A percentile compares a stretch with the other conserved stretches of the same genome.
phyloP scores from a whole-genome alignment of 2,797 vertebrate species.

The Enteromius radiatus region DNA sequence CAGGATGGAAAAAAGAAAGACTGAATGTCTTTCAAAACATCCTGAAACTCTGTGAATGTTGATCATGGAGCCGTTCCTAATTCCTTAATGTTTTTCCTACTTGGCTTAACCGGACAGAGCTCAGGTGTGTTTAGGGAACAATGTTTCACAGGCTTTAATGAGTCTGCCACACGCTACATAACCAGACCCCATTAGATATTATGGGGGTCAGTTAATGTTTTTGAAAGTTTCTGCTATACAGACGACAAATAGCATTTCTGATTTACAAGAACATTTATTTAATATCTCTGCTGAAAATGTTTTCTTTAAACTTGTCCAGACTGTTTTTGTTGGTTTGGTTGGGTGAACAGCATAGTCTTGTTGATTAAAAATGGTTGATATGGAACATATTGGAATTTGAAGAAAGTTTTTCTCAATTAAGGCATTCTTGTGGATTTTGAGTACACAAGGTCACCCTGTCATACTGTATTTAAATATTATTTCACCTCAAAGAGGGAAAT shows the following conservation, averaged over 20 bases:
- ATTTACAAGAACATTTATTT: neutral
- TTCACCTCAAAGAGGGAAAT: conserved; percentile 61
- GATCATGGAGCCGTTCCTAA: conserved; percentile 26
- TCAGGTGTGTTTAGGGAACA: neutral
- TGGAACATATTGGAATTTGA: neutral
- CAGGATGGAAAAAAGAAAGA: conserved; percentile 12
- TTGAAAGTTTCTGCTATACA: neutral
- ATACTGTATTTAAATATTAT: conserved; percentile 64
- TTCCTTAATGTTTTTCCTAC: conserved; percentile 19
- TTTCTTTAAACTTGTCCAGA: neutral
- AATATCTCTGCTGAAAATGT: neutral
- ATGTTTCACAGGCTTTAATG: neutral
- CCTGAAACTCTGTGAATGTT: conserved; percentile 33
- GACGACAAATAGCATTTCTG: neutral
- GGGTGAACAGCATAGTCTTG: neutral
- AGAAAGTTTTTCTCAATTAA: neutral
- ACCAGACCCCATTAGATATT: neutral
- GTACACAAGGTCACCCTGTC: conserved; percentile 29
- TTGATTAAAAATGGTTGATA: neutral
- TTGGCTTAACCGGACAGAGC: conserved; percentile 37
- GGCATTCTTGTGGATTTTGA: conserved; percentile 48
- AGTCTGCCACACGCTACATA: neutral
- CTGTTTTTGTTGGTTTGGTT: neutral
- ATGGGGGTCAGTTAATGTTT: neutral
- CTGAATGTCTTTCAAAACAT: conserved; percentile 26